phyloP scores from a whole-genome alignment of 2,888 invertebrate species.

The Syrphus vitripennis region DNA sequence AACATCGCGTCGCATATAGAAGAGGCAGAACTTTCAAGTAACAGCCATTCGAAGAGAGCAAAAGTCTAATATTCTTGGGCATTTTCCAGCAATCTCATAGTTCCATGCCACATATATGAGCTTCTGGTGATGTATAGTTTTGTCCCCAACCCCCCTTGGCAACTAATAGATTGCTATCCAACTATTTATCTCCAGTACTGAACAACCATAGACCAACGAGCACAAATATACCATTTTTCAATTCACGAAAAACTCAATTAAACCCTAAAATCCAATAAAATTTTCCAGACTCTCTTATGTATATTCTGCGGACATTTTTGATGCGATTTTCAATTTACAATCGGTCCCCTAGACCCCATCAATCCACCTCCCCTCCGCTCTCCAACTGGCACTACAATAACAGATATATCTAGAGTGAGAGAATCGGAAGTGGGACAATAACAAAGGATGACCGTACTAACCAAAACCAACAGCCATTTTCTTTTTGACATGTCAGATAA shows the following conservation, averaged over 20 bases:
- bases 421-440: slow-evolving; percentile 17
- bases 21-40: slow-evolving; percentile 20
- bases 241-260: slow-evolving; percentile 65
- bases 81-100: slow-evolving; percentile 1
- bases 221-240: slow-evolving; percentile 16
- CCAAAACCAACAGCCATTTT: slow-evolving; percentile 65
- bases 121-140: not conserved
- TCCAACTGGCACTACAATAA: not conserved
- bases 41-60: slow-evolving; percentile 32
- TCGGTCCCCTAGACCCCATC: slow-evolving; percentile 7
- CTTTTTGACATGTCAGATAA: slow-evolving; percentile 67
- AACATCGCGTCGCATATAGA: not conserved
- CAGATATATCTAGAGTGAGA: not conserved
- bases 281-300: slow-evolving; percentile 23
- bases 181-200: not conserved
- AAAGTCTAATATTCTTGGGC: slow-evolving; percentile 28
- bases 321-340: slow-evolving; percentile 70
- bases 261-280: slow-evolving; percentile 69
- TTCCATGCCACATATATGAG: not conserved
- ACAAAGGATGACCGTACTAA: slow-evolving; percentile 38
- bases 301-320: slow-evolving; percentile 59
- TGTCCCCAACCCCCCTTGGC: not conserved
- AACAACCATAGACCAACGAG: not conserved
- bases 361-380: not conserved
- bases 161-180: slow-evolving; percentile 39